Conservation (phyloP, 2,888 invertebrate genomes). For the Alentia gelatinosa region DNA sequence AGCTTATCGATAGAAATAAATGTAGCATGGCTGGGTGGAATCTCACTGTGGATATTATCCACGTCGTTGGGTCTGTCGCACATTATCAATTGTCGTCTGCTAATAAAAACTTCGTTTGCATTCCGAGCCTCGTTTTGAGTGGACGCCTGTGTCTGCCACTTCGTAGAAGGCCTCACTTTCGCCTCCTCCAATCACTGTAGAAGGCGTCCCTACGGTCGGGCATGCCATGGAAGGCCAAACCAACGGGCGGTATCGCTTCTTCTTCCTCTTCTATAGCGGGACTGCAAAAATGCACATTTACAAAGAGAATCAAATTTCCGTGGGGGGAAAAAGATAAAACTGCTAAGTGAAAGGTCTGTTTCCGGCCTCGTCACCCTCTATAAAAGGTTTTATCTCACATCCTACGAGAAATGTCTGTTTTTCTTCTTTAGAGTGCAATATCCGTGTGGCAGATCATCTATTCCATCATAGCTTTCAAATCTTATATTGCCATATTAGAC, state of each 20-base stretch:
- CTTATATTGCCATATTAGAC: neutral
- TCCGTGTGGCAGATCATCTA: neutral
- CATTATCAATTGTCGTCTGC: conserved; percentile 29
- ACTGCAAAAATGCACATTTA: neutral
- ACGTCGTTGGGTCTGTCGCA: neutral
- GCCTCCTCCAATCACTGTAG: conserved; percentile 55
- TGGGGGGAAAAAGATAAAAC: neutral
- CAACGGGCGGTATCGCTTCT: neutral
- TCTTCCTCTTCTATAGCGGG: neutral
- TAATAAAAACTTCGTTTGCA: neutral
- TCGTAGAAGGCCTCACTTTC: neutral
- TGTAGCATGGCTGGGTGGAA: too few relatives aligned
- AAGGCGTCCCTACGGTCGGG: conserved; percentile 53
- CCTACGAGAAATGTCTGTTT: neutral
- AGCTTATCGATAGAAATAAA: too few relatives aligned
- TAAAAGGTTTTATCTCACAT: neutral
- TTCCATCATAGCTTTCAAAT: neutral
- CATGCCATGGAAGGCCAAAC: neutral
- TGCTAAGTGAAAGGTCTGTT: neutral
- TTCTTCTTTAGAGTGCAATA: neutral
- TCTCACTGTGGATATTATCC: too few relatives aligned
- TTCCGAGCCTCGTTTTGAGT: neutral
- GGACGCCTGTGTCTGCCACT: neutral
- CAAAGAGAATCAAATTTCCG: neutral
- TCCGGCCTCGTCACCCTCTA: neutral